Conservation (phyloP, 2,113 vertebrate species). For the Burhinus oedicnemus region DNA sequence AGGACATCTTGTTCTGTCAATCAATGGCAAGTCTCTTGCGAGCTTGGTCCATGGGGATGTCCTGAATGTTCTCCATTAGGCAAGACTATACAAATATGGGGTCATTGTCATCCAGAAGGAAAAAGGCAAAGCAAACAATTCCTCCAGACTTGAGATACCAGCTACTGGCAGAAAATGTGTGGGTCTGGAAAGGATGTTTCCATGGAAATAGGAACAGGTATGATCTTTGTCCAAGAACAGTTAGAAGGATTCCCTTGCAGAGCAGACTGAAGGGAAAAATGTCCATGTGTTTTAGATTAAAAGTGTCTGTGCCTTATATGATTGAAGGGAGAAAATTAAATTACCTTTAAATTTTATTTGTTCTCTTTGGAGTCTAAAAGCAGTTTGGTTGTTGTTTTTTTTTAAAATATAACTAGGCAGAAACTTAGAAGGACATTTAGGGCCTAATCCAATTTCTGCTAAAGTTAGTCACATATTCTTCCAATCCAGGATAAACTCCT, state of each 20-base stretch:
- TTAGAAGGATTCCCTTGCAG: slow-evolving; percentile 40
- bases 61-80: slow-evolving; percentile 86
- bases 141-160: slow-evolving; percentile 58
- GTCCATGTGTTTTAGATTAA: slow-evolving; percentile 50
- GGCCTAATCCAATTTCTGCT: background rate
- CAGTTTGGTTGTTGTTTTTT: background rate
- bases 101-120: slow-evolving; percentile 84
- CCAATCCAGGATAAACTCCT: background rate
- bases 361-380: slow-evolving; percentile 21
- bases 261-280: slow-evolving; percentile 4
- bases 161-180: slow-evolving; percentile 52
- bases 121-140: slow-evolving; percentile 45
- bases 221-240: slow-evolving; percentile 10
- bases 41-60: slow-evolving; percentile 85
- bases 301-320: background rate
- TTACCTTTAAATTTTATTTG: slow-evolving; percentile 22
- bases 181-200: slow-evolving; percentile 56
- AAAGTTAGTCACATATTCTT: background rate
- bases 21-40: slow-evolving; percentile 84
- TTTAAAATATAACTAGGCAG: background rate
- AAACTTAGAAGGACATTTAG: background rate
- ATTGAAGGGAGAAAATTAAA: slow-evolving; percentile 40
- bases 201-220: slow-evolving; percentile 78
- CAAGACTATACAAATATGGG: slow-evolving; percentile 79
- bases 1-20: slow-evolving; percentile 87